Evolutionary conservation across 2,888 invertebrate genomes (phyloP).

Genomic region (Pterobdella sp.): DNA sequence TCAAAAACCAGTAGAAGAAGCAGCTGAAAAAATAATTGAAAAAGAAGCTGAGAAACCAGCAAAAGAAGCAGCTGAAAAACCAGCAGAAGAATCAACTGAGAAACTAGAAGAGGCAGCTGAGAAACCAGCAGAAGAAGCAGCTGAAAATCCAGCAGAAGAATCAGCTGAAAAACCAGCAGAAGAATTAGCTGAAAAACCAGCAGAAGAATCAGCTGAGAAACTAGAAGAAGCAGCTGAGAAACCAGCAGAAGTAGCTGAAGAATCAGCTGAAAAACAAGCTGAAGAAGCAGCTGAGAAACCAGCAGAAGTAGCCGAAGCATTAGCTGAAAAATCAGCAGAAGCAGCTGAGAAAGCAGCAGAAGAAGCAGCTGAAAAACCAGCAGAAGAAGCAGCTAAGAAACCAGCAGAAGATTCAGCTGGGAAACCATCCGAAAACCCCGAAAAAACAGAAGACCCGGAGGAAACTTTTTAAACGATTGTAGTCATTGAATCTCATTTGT

Average conservation of each 20-base stretch:
- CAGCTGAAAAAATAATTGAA: not conserved
- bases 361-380: not conserved
- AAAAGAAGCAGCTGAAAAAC: not conserved
- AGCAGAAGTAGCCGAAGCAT: not conserved
- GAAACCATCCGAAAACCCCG: not conserved
- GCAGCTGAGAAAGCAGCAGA: not conserved
- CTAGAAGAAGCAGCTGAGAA: not conserved
- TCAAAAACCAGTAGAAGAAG: not conserved
- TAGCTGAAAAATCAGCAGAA: not conserved
- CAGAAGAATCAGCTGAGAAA: not conserved
- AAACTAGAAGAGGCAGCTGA: not conserved
- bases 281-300: not conserved
- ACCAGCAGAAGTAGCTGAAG: not conserved
- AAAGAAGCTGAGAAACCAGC: not conserved
- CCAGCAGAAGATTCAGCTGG: not conserved
- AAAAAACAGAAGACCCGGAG: not conserved
- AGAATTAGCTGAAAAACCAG: not conserved
- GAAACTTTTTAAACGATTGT: not conserved
- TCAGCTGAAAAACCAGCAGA: not conserved
- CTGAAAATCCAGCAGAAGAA: not conserved
- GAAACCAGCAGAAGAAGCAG: not conserved
- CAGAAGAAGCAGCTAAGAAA: not conserved
- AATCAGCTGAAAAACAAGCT: not conserved
- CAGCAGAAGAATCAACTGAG: too few relatives aligned
- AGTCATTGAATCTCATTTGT: not conserved